phyloP scores from a whole-genome alignment of 2,888 invertebrate genomes.

The Callyntrura sp. region DNA sequence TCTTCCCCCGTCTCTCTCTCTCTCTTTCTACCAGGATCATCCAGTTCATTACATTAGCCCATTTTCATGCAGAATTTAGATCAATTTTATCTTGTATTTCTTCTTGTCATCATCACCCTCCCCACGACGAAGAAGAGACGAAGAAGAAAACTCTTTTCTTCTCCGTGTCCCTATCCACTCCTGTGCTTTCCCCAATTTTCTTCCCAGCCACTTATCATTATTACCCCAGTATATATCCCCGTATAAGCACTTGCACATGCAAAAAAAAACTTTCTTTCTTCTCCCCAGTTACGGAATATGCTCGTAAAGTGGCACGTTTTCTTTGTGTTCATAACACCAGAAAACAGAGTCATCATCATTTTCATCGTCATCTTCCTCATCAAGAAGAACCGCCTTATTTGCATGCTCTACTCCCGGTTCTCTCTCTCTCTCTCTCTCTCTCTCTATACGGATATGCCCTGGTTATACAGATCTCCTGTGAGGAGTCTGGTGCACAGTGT shows the following conservation, averaged over 20 bases:
- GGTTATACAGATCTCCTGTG: not conserved
- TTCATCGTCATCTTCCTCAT: conserved; percentile 57
- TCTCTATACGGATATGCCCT: too few species aligned
- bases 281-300: not conserved
- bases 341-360: conserved; percentile 75
- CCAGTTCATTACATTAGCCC: conserved; percentile 67
- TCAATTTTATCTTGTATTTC: not conserved
- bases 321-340: conserved; percentile 65
- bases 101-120: conserved; percentile 12
- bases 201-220: conserved; percentile 21
- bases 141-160: not conserved
- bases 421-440: too few species aligned
- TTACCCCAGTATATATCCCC: not conserved
- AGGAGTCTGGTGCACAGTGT: not conserved
- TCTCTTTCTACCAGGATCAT: conserved; percentile 24
- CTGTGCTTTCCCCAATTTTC: conserved; percentile 10
- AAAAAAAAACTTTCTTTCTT: too few species aligned
- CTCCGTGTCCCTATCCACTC: not conserved
- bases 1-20: not conserved
- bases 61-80: conserved; percentile 14
- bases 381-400: conserved; percentile 54
- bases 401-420: conserved; percentile 31
- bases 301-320: conserved; percentile 17
- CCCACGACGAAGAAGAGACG: too few species aligned
- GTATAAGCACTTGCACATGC: not conserved